Conservation (phyloP, 30 jellyfish, hydroid and myxozoan species). For the Haliclystus octoradiatus region DNA sequence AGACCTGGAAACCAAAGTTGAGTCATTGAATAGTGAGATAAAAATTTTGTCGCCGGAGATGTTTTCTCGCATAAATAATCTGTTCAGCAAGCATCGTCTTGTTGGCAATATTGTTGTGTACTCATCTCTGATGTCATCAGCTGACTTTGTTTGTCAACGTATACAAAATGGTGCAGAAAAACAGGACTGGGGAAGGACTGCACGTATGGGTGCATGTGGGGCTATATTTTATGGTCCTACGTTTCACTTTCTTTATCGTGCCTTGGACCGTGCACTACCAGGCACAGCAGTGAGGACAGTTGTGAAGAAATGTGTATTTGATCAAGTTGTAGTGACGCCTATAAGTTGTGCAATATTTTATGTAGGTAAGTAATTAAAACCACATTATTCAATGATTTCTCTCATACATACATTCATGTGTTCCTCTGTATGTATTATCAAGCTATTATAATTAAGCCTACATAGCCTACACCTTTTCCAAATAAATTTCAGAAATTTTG, state of each 20-base stretch:
- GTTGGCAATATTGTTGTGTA: no score
- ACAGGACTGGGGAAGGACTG: constrained; percentile 50
- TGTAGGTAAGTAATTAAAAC: constrained; percentile 50
- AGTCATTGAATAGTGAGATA: no score
- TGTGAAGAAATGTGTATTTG: constrained; percentile 30
- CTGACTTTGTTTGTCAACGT: constrained; percentile 51
- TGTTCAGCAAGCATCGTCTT: no score
- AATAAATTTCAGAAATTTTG: no score
- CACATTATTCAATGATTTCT: no score
- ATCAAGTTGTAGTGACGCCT: constrained; percentile 37
- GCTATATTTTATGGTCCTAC: constrained; percentile 50
- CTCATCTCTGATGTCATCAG: constrained; percentile 40
- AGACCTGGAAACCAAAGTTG: no score
- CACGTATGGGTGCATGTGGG: constrained; percentile 61
- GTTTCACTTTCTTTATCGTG: constrained; percentile 33
- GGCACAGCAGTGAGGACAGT: constrained; percentile 41
- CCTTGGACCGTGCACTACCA: constrained; percentile 38
- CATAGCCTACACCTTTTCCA: no score
- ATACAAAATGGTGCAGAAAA: constrained; percentile 43
- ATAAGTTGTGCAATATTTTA: constrained; percentile 21
- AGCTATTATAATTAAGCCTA: no score
- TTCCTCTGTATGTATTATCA: no score
- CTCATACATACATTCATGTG: no score
- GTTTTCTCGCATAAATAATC: no score
- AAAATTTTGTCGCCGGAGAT: no score